Conservation (phyloP, 2,797 vertebrate genomes). For the Galaxias olidus region DNA sequence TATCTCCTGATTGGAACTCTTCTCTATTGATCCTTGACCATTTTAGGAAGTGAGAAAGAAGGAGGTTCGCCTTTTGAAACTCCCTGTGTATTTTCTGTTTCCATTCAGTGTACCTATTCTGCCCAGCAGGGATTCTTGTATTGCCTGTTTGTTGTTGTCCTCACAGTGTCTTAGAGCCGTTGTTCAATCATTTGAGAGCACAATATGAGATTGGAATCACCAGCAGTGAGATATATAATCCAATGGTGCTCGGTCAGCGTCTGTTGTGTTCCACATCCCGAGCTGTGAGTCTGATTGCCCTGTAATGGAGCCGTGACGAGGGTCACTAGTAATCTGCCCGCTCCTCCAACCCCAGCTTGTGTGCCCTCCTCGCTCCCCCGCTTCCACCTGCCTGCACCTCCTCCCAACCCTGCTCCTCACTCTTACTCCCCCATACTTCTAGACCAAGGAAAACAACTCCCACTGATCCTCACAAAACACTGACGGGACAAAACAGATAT, state of each 20-base stretch:
- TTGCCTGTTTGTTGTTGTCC: conserved; percentile 7
- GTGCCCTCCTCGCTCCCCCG: no score
- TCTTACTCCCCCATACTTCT: no score
- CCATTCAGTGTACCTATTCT: conserved; percentile 37
- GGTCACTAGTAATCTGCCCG: conserved; percentile 18
- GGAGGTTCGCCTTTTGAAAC: conserved; percentile 31
- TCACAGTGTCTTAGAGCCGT: conserved; percentile 26
- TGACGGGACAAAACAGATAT: no score
- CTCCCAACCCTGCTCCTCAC: no score
- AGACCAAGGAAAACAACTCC: no score
- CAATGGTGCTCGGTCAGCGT: conserved; percentile 13
- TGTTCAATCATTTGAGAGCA: conserved; percentile 52
- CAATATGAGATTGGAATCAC: conserved; percentile 42
- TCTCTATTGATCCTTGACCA: background rate
- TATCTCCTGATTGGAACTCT: conserved; percentile 54
- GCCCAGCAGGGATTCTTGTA: conserved; percentile 38
- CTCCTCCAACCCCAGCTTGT: conserved; percentile 9
- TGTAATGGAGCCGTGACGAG: conserved; percentile 29
- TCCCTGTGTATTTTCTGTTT: conserved; percentile 34
- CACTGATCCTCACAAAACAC: no score
- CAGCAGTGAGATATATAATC: conserved; percentile 11
- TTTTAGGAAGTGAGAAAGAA: conserved; percentile 22
- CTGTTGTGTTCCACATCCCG: conserved; percentile 8
- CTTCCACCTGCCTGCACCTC: no score
- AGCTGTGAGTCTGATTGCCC: conserved; percentile 12